phyloP scores from a whole-genome alignment of 1,140 invertebrate species.

The Phenacoccus solenopsis region DNA sequence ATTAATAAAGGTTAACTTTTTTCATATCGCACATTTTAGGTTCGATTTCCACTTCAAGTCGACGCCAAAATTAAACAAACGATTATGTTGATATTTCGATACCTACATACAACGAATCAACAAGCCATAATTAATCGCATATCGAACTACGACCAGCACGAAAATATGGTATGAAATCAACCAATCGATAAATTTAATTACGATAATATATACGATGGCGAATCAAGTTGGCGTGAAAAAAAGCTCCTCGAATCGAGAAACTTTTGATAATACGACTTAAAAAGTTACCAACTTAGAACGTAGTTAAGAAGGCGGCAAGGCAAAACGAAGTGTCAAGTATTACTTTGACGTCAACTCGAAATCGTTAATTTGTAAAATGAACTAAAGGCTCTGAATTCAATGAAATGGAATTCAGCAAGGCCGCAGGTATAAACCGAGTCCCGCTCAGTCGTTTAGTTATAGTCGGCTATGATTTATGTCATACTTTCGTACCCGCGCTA shows the following conservation, averaged over 20 bases:
- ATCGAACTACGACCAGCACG: no score
- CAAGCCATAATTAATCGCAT: no score
- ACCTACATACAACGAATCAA: no score
- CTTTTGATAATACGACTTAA: not conserved
- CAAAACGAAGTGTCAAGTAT: not conserved
- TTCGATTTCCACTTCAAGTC: no score
- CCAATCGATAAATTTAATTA: not conserved
- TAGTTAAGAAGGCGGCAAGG: not conserved
- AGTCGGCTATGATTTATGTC: not conserved
- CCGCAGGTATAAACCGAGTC: not conserved
- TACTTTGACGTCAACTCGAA: not conserved
- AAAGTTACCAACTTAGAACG: not conserved
- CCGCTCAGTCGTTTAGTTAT: not conserved
- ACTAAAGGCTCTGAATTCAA: not conserved
- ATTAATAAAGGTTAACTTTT: no score
- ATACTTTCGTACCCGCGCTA: not conserved
- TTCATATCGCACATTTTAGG: no score
- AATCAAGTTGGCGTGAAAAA: not conserved
- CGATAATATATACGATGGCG: not conserved
- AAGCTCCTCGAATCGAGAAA: not conserved
- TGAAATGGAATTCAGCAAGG: not conserved
- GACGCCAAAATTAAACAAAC: no score
- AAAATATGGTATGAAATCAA: no score
- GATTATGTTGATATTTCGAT: no score
- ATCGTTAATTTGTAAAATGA: constrained; percentile 3